Conservation (phyloP, 2,888 invertebrate genomes). For the Campoplex capitator region DNA sequence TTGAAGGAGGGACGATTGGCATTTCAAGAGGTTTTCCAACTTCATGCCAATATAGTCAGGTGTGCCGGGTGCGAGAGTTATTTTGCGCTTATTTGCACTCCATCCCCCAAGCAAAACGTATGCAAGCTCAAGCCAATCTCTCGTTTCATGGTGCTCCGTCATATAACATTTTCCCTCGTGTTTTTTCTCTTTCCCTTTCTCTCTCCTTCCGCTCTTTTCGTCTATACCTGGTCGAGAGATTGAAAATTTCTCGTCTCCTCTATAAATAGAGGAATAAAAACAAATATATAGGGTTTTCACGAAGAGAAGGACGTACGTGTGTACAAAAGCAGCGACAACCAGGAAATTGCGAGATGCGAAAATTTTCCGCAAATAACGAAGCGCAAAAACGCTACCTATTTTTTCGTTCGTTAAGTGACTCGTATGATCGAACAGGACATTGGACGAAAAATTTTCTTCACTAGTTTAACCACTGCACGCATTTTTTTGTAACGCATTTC, state of each 20-base stretch:
- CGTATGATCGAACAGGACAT: constrained; percentile 1
- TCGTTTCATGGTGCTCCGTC: constrained; percentile 38
- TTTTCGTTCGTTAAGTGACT: constrained; percentile 1
- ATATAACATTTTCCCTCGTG: constrained; percentile 38
- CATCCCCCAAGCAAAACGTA: constrained; percentile 52
- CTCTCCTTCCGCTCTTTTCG: background rate
- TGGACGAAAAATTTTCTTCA: background rate
- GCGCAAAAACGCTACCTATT: background rate
- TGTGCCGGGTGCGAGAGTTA: constrained; percentile 75
- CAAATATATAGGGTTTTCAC: constrained; percentile 40
- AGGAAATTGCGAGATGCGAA: constrained; percentile 41
- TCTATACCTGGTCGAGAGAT: constrained; percentile 51
- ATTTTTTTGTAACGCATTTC: background rate
- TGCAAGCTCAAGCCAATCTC: constrained; percentile 60
- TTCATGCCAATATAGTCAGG: constrained; percentile 79
- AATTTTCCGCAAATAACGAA: constrained; percentile 13
- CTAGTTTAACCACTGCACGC: background rate
- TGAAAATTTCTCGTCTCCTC: constrained; percentile 55
- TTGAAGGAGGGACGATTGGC: constrained; percentile 63
- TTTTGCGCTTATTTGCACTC: constrained; percentile 80
- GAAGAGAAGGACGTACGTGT: constrained; percentile 5
- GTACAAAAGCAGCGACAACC: constrained; percentile 48
- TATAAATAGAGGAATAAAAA: constrained; percentile 63
- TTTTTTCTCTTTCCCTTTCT: constrained; percentile 3
- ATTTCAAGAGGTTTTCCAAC: constrained; percentile 75